Evolutionary conservation across 2,888 invertebrate species (phyloP).

Genomic region (Drosophila demipolita): DNA sequence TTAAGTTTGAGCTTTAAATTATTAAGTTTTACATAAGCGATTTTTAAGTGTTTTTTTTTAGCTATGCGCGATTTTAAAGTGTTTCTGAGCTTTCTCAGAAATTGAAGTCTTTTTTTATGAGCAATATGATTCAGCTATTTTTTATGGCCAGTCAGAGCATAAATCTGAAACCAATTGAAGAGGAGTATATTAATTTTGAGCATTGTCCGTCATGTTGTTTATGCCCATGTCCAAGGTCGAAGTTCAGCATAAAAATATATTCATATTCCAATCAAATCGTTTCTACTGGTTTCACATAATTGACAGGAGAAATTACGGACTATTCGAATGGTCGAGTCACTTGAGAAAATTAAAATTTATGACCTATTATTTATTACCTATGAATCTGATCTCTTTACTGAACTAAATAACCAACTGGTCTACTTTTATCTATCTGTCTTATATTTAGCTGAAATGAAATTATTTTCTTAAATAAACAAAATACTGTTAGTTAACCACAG

Average conservation of each 20-base stretch:
- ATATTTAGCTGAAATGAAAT: not conserved
- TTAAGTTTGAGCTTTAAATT: not conserved
- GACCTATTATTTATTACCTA: not conserved
- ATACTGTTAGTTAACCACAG: constrained; percentile 3
- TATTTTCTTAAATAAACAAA: not conserved
- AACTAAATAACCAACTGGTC: not conserved
- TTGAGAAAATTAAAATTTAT: not conserved
- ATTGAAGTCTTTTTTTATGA: not conserved
- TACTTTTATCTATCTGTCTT: too few relatives aligned
- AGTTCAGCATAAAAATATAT: not conserved
- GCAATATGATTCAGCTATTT: not conserved
- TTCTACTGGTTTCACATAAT: too few relatives aligned
- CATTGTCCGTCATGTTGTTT: not conserved
- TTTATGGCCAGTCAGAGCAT: not conserved
- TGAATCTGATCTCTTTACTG: not conserved
- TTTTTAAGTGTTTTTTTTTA: not conserved
- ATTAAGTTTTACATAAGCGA: not conserved
- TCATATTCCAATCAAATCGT: not conserved
- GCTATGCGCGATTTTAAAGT: not conserved
- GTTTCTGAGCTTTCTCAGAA: not conserved
- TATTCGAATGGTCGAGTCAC: not conserved
- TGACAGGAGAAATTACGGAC: not conserved
- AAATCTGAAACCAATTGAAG: not conserved
- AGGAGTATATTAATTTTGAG: not conserved
- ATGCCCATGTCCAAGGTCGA: too few relatives aligned